Evolutionary conservation across 2,888 invertebrate genomes (phyloP).

Genomic region (Hypomecis punctinalis): DNA sequence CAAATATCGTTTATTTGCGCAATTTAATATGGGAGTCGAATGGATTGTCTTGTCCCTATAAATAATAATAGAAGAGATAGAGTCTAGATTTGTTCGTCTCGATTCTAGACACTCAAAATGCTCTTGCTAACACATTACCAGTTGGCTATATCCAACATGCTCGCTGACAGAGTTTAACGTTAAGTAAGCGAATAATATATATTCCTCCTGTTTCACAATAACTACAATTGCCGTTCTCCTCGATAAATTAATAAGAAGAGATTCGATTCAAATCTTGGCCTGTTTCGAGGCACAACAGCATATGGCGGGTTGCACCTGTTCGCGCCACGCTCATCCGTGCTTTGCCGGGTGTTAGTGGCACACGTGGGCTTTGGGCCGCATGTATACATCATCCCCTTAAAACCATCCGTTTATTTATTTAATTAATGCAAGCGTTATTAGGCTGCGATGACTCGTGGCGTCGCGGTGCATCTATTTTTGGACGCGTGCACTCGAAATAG

Average conservation of each 20-base stretch:
- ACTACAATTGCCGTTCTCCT: background rate
- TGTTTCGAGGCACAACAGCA: slow-evolving; percentile 40
- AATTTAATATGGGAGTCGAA: no score
- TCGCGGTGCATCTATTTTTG: slow-evolving; percentile 15
- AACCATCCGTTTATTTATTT: slow-evolving; percentile 48
- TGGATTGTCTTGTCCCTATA: no score
- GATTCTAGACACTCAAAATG: no score
- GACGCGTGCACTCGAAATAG: slow-evolving; percentile 7
- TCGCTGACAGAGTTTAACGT: no score
- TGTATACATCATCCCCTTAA: slow-evolving; percentile 56
- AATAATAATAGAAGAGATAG: no score
- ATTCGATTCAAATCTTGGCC: slow-evolving; percentile 56
- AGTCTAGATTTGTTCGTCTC: no score
- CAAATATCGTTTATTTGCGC: no score
- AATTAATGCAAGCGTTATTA: slow-evolving; percentile 40
- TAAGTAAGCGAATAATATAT: no score
- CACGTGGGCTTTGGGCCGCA: slow-evolving; percentile 63
- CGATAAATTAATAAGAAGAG: slow-evolving; percentile 1
- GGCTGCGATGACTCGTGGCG: slow-evolving; percentile 14
- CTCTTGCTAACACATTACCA: no score
- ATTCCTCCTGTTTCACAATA: background rate
- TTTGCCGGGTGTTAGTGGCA: slow-evolving; percentile 37
- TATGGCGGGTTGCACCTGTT: slow-evolving; percentile 53
- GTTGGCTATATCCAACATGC: no score
- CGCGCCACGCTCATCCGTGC: slow-evolving; percentile 44